phyloP scores from a whole-genome alignment of 2,113 vertebrate species.

The Genyomyrus donnyi region DNA sequence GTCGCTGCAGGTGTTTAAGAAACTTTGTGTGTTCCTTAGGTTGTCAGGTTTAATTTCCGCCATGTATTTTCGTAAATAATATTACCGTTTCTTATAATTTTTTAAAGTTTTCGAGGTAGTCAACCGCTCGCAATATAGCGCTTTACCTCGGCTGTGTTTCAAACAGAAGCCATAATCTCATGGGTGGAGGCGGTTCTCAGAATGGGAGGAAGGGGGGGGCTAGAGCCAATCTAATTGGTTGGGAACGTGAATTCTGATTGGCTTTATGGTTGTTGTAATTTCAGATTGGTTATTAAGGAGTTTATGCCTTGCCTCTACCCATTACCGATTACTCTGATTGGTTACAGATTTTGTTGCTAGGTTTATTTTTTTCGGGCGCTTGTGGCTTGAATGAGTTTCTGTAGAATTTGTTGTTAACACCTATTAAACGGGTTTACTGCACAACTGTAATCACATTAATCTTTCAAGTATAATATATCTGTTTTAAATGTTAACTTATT shows the following conservation, averaged over 20 bases:
- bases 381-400: not conserved
- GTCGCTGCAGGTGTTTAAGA: not conserved
- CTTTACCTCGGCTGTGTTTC: slow-evolving; percentile 40
- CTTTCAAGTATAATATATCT: not conserved
- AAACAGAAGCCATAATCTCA: slow-evolving; percentile 66
- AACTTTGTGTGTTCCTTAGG: slow-evolving; percentile 22
- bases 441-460: not conserved
- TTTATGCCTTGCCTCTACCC: not conserved
- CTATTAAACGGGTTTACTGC: not conserved
- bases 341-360: slow-evolving; percentile 1
- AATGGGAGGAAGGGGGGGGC: not conserved
- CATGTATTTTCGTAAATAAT: slow-evolving; percentile 1
- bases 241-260: slow-evolving; percentile 30
- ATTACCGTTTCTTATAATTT: slow-evolving; percentile 28
- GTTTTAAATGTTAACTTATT: not conserved
- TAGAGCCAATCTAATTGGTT: slow-evolving; percentile 31
- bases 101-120: slow-evolving; percentile 44
- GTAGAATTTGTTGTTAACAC: not conserved
- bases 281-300: not conserved
- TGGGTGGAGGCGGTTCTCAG: slow-evolving; percentile 47
- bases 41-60: slow-evolving; percentile 26
- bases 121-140: slow-evolving; percentile 31
- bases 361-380: slow-evolving; percentile 5
- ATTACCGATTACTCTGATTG: slow-evolving; percentile 20
- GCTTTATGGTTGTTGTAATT: slow-evolving; percentile 7